Base-by-base conservation (phyloP, 2,888 invertebrate genomes). In the Autographa pulchrina region DNA sequence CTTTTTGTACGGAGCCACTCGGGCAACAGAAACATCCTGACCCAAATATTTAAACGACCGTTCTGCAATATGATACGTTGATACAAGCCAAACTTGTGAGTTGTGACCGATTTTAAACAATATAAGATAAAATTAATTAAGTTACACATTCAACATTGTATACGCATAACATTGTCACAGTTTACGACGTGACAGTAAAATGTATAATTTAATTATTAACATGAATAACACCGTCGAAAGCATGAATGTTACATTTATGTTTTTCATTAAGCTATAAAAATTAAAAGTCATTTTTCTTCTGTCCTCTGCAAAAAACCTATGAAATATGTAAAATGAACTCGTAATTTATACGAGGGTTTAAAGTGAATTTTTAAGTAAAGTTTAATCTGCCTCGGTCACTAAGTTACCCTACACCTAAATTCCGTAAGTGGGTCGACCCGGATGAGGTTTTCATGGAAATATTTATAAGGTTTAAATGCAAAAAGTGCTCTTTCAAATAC, bases 381-480 rank as follows among this genome's bases (percentile, higher is more conserved):
- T 75, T 73, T 88, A 87, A 88, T 87, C 83, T 84, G 77, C 75
- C 80, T 71, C 86, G 86, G 86, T 86, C 82, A 82, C 83, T 84
- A 86, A 89, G 83, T 86, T 86, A 81, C 85, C 85, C 81, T 86
- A 85, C 84, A 85, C 85, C 79, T 85, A 86, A 91, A 86, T 86
- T 84, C 86, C 83, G 87, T 90, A 91, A 91, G 88, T 89, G 87
- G 89, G 85, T 87, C 86, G 83, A 87, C 89, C 89, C 89, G 86
- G 83, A 86, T 83, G 86, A 85, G 87, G 84, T 85, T 85, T 81
- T 75, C 81, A 80, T 80, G 77, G 85, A 88, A 90, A 89, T 90
- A 89, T 91, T 89, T 89, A 91, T 84, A 89, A 89, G 85, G 86
- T 78, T 86, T 81, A 85, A 84, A 83, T 77, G 81, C 85, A 88